phyloP scores from a whole-genome alignment of 2,797 vertebrate species.

The Chanos chanos region DNA sequence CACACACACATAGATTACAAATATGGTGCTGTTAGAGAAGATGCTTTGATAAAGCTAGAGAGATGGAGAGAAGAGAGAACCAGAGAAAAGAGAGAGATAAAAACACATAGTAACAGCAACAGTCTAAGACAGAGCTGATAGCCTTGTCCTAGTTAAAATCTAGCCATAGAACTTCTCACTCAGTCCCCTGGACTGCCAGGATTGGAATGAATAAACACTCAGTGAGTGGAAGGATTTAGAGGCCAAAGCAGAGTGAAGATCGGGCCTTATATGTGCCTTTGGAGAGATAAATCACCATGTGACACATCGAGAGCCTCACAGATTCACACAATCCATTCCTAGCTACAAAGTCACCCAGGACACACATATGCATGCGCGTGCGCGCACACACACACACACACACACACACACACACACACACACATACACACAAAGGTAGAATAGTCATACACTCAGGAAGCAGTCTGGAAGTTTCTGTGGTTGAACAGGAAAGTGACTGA shows the following conservation, averaged over 20 bases:
- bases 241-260: neutral
- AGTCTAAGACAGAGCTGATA: neutral
- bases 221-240: neutral
- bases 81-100: too few species aligned
- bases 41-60: too few species aligned
- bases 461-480: constrained; percentile 15
- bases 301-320: neutral
- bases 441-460: constrained; percentile 8
- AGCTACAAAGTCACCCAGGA: constrained; percentile 26
- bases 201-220: constrained; percentile 3
- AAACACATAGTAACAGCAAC: neutral
- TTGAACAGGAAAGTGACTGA: constrained; percentile 5
- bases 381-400: neutral
- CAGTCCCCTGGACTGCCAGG: too few species aligned
- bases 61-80: too few species aligned
- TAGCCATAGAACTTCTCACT: too few species aligned
- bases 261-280: neutral
- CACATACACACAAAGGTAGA: constrained; percentile 17
- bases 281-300: neutral
- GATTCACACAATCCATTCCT: neutral
- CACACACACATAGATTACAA: neutral
- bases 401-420: neutral
- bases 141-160: too few species aligned
- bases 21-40: too few species aligned
- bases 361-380: neutral